Evolutionary conservation across 2,113 vertebrate genomes (phyloP), one percentile per base, ranked within the genome.

Genomic region (Eulemur rufifrons): DNA sequence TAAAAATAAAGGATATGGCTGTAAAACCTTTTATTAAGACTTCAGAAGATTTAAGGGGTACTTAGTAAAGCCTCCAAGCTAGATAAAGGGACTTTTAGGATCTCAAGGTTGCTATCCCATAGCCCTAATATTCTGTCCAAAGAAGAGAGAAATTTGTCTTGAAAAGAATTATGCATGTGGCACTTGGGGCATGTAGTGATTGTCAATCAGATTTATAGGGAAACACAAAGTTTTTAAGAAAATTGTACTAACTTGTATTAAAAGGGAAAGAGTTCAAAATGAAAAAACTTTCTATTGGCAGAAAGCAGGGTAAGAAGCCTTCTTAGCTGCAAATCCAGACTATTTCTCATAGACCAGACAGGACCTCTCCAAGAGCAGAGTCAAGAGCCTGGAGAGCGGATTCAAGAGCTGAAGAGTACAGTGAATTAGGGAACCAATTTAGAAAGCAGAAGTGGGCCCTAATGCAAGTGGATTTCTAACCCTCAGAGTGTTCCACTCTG

Each of bases 181-280:
- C 10, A 54, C 81, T 78, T 86, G 29, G 15, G 54, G 42, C 42
- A 61, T 11, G 8, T 47, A 34, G 27, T 89, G 25, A 56, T 54
- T 85, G 63, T 34, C 10, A 68, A 9, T 74, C 23, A 68, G 42
- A 63, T 34, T 69, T 73, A 81, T 23, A 84, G 25, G 9, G 20
- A 94, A 83, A 91, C 39, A 89, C 0, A 20, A 71, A 64, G 18
- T 86, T 68, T 89, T 61, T 45, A 94, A 92, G 29, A 94, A 52
- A 68, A 95, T 68, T 94, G 18, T 45, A 68, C 29, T 92, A 73
- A 74, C 4, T 64, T 74, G 23, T 4, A 34, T 32, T 37, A 80
- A 92, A 92, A 54, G 17, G 17, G 7, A 81, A 85, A 82, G 18
- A 85, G 39, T 69, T 88, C 69, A 92, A 91, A 78, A 88, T 91